phyloP scores from a whole-genome alignment of 2,797 vertebrate species.

The Ceyx erithaca region DNA sequence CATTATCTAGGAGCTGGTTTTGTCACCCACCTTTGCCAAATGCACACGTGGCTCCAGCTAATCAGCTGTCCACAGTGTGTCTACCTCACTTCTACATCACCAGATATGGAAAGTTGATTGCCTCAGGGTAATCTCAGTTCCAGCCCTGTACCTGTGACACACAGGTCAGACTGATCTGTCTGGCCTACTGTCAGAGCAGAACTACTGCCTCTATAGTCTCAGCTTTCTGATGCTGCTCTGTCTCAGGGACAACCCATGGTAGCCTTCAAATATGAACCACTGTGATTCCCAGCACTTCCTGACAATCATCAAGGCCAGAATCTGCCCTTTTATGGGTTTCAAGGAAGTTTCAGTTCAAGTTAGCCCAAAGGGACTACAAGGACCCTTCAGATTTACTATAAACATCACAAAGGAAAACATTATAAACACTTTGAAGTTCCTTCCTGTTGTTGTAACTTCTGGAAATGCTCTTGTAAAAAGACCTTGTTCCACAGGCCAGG shows the following conservation, averaged over 20 bases:
- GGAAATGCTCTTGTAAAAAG: neutral
- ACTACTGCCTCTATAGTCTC: neutral
- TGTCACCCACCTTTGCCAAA: neutral
- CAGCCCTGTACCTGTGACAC: neutral
- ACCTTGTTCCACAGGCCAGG: neutral
- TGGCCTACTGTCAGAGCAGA: neutral
- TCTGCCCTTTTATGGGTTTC: neutral
- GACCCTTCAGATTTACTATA: neutral
- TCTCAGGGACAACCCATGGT: neutral
- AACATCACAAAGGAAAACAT: neutral
- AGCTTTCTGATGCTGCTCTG: neutral
- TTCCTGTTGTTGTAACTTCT: slow-evolving; percentile 32
- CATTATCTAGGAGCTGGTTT: neutral
- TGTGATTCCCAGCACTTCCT: neutral
- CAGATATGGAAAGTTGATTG: neutral
- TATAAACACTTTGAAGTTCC: neutral
- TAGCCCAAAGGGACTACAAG: neutral
- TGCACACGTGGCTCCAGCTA: neutral
- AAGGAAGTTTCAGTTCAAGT: neutral
- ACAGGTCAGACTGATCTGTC: neutral
- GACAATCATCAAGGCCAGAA: neutral
- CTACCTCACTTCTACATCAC: neutral
- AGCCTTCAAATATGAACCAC: neutral
- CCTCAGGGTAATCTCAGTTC: neutral
- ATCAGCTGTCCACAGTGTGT: neutral